phyloP scores from a whole-genome alignment of 2,888 invertebrate genomes.

The Caenorhabditis sp. region DNA sequence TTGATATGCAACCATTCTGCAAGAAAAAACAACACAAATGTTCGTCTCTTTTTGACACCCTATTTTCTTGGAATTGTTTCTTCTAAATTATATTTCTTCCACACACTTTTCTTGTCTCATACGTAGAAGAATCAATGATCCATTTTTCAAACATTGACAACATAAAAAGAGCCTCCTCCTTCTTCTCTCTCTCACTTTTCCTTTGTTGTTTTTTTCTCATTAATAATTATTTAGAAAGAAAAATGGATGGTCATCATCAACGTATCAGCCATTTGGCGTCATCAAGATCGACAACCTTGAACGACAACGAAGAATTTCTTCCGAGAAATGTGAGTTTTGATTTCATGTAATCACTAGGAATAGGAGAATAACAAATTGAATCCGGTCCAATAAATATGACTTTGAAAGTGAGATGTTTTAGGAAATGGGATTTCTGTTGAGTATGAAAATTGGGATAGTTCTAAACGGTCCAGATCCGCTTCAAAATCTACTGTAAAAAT shows the following conservation, averaged over 20 bases:
- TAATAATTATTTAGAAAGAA: neutral
- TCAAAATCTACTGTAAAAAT: too few relatives aligned
- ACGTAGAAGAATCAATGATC: conserved; percentile 2
- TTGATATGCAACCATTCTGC: too few relatives aligned
- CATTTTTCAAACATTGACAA: neutral
- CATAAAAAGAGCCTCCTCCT: conserved; percentile 1
- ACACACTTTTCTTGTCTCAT: conserved; percentile 5
- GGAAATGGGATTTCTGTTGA: too few relatives aligned
- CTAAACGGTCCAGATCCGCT: too few relatives aligned
- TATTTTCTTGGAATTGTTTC: neutral
- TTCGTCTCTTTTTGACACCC: neutral
- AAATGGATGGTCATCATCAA: neutral
- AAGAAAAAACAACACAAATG: too few relatives aligned
- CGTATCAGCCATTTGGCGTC: conserved; percentile 15
- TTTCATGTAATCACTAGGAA: neutral
- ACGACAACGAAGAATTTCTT: conserved; percentile 14
- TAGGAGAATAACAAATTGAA: neutral
- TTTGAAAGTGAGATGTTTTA: too few relatives aligned
- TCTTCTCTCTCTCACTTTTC: neutral
- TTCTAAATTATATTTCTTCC: neutral
- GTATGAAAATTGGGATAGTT: too few relatives aligned
- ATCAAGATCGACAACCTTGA: conserved; percentile 27
- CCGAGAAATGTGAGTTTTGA: conserved; percentile 32
- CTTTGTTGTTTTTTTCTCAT: conserved; percentile 3
- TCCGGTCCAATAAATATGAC: too few relatives aligned